phyloP scores from a whole-genome alignment of 2,888 invertebrate species.

The Panzeria rudis region DNA sequence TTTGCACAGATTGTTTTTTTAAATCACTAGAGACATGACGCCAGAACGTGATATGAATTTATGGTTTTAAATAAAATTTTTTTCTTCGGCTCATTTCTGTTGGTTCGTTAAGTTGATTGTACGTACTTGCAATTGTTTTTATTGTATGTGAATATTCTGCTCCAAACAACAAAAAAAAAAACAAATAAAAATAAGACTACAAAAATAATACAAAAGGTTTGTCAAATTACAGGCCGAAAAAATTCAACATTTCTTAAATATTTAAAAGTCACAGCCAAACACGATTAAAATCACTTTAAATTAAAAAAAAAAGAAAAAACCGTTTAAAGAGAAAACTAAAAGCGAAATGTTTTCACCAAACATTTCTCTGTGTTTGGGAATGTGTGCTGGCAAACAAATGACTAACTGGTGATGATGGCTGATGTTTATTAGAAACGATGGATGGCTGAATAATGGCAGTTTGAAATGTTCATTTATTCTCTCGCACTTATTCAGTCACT shows the following conservation, averaged over 20 bases:
- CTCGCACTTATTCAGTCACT: constrained; percentile 11
- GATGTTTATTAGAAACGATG: constrained; percentile 16
- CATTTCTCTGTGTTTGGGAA: background rate
- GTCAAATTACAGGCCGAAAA: background rate
- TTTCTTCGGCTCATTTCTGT: constrained; percentile 28
- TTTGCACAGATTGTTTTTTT: constrained; percentile 68
- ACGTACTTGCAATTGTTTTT: constrained; percentile 13
- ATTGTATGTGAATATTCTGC: background rate
- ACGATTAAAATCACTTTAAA: background rate
- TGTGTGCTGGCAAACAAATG: constrained; percentile 4
- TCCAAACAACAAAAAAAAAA: background rate
- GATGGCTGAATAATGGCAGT: constrained; percentile 22
- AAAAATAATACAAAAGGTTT: background rate
- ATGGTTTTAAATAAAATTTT: constrained; percentile 61
- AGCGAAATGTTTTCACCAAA: background rate
- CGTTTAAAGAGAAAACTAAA: constrained; percentile 9
- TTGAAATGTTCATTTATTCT: constrained; percentile 16
- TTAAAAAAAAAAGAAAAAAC: constrained; percentile 16
- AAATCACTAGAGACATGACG: constrained; percentile 70
- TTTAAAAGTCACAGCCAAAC: background rate
- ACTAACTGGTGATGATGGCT: constrained; percentile 27
- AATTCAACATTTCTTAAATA: constrained; percentile 1
- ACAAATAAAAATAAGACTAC: background rate
- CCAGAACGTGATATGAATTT: constrained; percentile 71
- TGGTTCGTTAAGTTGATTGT: constrained; percentile 37